Evolutionary conservation across 1,140 invertebrate species (phyloP).

Genomic region (Drosophila ercepeae): DNA sequence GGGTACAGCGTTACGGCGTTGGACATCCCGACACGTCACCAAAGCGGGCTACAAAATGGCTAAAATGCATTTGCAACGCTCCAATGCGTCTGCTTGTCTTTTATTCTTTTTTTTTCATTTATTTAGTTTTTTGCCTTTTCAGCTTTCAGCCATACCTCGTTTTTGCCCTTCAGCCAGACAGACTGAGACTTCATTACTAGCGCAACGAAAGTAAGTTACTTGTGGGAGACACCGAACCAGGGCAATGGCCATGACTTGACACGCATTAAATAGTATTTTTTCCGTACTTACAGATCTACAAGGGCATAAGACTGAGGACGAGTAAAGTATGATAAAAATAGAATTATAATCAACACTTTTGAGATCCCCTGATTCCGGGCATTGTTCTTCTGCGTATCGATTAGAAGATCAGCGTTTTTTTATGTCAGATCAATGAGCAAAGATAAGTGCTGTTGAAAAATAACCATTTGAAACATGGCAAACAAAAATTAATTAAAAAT

Average conservation of each 20-base stretch:
- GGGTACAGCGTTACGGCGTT: slow-evolving; percentile 19
- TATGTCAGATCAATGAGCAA: slow-evolving; percentile 1
- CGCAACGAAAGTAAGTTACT: slow-evolving; percentile 36
- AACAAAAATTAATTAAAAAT: slow-evolving; percentile 66
- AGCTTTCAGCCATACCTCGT: background rate
- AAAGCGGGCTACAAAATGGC: slow-evolving; percentile 58
- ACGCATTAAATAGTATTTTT: no score
- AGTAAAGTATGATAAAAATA: background rate
- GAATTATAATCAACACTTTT: no score
- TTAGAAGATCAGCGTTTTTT: slow-evolving; percentile 1
- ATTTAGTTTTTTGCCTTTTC: background rate
- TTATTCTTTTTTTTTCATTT: background rate
- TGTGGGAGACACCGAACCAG: slow-evolving; percentile 21
- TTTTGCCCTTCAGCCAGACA: slow-evolving; percentile 8
- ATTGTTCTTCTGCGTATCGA: no score
- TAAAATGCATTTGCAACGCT: slow-evolving; percentile 72
- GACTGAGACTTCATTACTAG: slow-evolving; percentile 21
- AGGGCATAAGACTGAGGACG: background rate
- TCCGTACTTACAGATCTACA: background rate
- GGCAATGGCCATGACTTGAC: slow-evolving; percentile 14
- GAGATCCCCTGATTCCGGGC: no score
- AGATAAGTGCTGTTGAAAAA: slow-evolving; percentile 13
- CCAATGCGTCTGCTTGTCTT: slow-evolving; percentile 15
- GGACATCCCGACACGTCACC: slow-evolving; percentile 57
- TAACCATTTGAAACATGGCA: slow-evolving; percentile 14